Evolutionary conservation across 2,113 vertebrate species (phyloP).

Genomic region (Galbula dea): DNA sequence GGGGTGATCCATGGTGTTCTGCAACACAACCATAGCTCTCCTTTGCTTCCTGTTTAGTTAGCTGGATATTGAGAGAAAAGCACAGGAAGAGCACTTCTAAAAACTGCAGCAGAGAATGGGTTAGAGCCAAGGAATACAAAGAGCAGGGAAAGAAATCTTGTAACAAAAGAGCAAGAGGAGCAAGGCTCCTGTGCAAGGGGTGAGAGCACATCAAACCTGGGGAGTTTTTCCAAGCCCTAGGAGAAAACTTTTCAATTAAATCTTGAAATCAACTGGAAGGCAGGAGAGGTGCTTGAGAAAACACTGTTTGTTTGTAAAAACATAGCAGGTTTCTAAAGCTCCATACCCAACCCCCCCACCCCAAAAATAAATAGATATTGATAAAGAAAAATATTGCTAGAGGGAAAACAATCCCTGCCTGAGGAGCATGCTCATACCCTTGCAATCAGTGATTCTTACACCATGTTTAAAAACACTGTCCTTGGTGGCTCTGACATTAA

Average conservation of each 20-base stretch:
- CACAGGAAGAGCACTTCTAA: background rate
- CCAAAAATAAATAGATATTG: background rate
- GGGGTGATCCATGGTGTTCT: background rate
- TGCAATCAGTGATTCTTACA: background rate
- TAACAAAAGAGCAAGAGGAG: background rate
- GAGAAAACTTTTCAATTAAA: constrained; percentile 10
- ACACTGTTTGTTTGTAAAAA: background rate
- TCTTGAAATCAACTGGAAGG: background rate
- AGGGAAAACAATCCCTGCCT: background rate
- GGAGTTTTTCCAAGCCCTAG: background rate
- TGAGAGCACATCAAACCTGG: background rate
- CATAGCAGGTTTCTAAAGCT: background rate
- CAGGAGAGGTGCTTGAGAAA: background rate
- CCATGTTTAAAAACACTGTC: background rate
- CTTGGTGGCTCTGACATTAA: background rate
- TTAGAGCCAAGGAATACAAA: background rate
- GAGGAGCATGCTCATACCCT: background rate
- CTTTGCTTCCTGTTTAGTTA: background rate
- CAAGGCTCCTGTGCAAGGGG: background rate
- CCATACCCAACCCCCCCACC: background rate
- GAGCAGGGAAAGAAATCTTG: background rate
- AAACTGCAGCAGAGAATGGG: background rate
- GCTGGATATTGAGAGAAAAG: background rate
- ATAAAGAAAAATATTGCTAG: background rate
- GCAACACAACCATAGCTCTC: background rate